Evolutionary conservation across 2,888 invertebrate genomes (phyloP), one percentile per base, ranked within the genome.

Genomic region (Volucella inanis): DNA sequence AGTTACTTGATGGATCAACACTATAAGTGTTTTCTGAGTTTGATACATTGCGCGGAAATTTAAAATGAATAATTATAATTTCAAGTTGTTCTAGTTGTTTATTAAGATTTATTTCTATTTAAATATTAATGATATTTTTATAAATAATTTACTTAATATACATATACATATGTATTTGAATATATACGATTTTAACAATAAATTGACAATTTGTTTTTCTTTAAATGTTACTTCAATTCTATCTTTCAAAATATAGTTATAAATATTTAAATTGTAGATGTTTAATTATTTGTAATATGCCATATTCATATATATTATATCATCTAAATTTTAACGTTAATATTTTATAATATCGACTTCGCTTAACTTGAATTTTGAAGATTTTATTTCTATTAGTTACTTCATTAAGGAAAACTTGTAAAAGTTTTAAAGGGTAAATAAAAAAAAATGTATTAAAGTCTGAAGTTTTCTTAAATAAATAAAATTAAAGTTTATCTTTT

Each of bases 121-220:
- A 18, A 43, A 41, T 54, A 15, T 54, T 43, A 41, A 41, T 55
- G 31, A 11, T 61, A 18, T 22, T 70, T 31, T 31, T 31, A 31
- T 31, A 31, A 31, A 31, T 31, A 31, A 31, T 45, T 75, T 47
- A 11, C 4, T 47, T n/a, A 47, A 68, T 62, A 57, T 61, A 67
- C 18, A 52, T 62, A 31, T n/a, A n/a, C 22, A 22, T 74, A 62
- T 74, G 65, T 54, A 43, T 15, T 54, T 76, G 31, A 50, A 38
- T 47, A 31, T 54, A 49, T 81, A 81, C 71, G 67, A 49, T 71
- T 75, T 82, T 61, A 82, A 76, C 82, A 76, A 61, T 81, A 76
- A 81, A 81, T 81, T 81, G 81, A 81, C 76, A 80, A 57, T 68
- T 67, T 49, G 41, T 62, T 62, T 52, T 38, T 55, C 41, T 57